These are phyloP conservation scores for Oryzias dopingdopingensis DNA, from an alignment of 2,797 vertebrate species.

Conservation along the genomic window DNA sequence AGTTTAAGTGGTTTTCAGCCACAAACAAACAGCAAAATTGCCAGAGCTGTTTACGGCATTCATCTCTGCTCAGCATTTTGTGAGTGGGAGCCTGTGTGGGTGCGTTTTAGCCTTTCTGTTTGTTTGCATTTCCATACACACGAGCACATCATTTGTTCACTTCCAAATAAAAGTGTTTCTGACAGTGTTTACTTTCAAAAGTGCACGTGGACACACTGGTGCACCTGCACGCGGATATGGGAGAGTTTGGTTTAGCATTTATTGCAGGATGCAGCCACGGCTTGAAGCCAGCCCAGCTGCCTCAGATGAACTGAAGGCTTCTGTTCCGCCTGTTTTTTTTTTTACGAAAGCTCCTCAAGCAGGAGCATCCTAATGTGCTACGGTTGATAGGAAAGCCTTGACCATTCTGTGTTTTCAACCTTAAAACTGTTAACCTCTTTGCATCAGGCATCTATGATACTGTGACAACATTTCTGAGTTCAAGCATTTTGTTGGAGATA, in stretches of 20 bases:
- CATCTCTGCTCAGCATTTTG: background rate
- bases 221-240: constrained; percentile 19
- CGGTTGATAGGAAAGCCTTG: constrained; percentile 21
- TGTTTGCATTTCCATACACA: constrained; percentile 14
- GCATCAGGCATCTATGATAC: too few species aligned
- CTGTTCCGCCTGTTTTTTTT: constrained; percentile 52
- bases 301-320: constrained; percentile 53
- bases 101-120: constrained; percentile 17
- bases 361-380: constrained; percentile 5
- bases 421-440: too few species aligned
- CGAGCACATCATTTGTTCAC: constrained; percentile 14
- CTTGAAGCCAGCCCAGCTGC: constrained; percentile 64
- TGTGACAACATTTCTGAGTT: too few species aligned
- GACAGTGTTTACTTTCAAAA: constrained; percentile 2
- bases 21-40: too few species aligned
- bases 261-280: constrained; percentile 20
- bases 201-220: background rate
- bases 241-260: constrained; percentile 40
- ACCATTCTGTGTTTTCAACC: too few species aligned
- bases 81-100: constrained; percentile 25
- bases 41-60: too few species aligned
- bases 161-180: constrained; percentile 6
- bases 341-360: constrained; percentile 16
- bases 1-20: too few species aligned
- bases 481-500: too few species aligned